Evolutionary conservation across 2,113 vertebrate genomes (phyloP).

Genomic region (Chrysochloris asiatica): DNA sequence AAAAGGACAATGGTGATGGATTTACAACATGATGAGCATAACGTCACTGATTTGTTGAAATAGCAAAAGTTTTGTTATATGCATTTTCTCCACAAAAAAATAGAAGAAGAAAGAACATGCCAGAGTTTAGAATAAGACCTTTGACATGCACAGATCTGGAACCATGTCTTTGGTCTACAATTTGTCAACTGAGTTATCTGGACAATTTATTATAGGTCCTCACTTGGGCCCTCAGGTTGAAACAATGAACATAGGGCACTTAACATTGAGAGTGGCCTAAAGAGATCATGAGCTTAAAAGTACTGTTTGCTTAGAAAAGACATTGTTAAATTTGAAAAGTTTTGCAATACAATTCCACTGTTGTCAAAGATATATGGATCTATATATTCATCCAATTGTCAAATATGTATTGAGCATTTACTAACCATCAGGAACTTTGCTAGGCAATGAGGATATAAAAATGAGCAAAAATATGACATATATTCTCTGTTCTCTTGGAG

Average conservation of each 20-base stretch:
- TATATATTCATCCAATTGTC: not conserved
- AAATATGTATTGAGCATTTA: conserved; percentile 1
- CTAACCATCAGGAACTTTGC: not conserved
- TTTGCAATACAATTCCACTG: not conserved
- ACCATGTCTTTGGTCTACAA: not conserved
- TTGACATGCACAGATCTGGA: not conserved
- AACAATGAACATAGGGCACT: no score
- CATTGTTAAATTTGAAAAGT: not conserved
- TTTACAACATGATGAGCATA: not conserved
- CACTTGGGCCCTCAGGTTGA: not conserved
- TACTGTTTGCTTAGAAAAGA: not conserved
- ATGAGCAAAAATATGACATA: not conserved
- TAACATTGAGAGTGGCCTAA: not conserved
- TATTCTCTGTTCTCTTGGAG: not conserved
- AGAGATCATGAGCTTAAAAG: not conserved
- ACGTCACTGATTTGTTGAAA: not conserved
- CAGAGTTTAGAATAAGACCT: not conserved
- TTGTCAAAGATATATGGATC: not conserved
- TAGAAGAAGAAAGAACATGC: not conserved
- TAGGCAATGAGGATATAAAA: conserved; percentile 16
- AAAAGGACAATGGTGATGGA: not conserved
- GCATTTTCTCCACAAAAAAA: not conserved
- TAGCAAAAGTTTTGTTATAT: not conserved
- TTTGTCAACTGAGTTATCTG: not conserved
- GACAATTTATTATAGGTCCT: no score